Evolutionary conservation across 2,797 vertebrate species (phyloP), one percentile per base, ranked within the genome.

Genomic region (Molothrus aeneus): DNA sequence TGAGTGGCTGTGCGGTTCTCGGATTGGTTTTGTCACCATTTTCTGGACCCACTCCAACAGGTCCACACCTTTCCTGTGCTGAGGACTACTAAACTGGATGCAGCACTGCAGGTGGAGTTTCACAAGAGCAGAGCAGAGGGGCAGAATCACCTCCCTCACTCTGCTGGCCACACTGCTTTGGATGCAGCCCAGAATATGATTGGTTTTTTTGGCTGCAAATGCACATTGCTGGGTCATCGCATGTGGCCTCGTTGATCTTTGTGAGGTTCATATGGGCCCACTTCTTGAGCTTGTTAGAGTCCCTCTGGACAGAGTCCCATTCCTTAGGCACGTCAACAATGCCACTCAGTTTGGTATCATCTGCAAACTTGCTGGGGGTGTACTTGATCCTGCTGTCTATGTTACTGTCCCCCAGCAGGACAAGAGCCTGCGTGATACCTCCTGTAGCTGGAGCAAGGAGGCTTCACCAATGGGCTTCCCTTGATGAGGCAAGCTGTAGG

Each of bases 1-100:
- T 0, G 0, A 42, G 36, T 9, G 11, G 32, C 28, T 38, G 1
- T 64, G 43, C 38, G 19, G 11, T 38, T 50, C 36, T 64, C 7
- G 24, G n/a, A 57, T 17, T 21, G n/a, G 25, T 59, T 80, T 47
- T 64, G 21, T 75, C 56, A 45, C 17, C 29, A 38, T 64, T 38
- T 60, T 31, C 29, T 86, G 48, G 7, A 45, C 21, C 18, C 2
- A 6, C 21, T 74, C 43, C 36, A 74, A 69, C 13, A 74, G 25
- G 9, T 34, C 25, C 29, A 26, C 12, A 11, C 12, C 26, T 45
- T 80, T 75, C 25, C 31, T 64, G 9, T 63, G 50, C 50, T 74
- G 43, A 57, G n/a, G 63, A 74, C 15, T 2, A 3, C 36, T 50
- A 32, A 45, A 21, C n/a, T 45, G 21, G 18, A 45, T 20, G 50